Conservation (phyloP, 2,888 invertebrate species). For the Phrixothrix hirtus region DNA sequence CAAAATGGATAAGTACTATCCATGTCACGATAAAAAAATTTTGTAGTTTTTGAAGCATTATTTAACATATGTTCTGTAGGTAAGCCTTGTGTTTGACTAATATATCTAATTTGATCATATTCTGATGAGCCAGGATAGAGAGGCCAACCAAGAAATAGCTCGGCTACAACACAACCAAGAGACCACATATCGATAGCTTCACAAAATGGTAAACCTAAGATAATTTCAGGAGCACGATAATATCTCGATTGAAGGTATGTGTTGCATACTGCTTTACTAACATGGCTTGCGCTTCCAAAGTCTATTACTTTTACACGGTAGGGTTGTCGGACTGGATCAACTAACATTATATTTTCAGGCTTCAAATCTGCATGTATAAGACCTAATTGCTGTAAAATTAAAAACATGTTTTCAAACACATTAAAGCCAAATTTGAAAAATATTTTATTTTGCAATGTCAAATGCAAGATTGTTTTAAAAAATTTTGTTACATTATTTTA, state of each 20-base stretch:
- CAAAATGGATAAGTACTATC: conserved; percentile 88
- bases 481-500: too few relatives aligned
- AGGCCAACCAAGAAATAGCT: conserved; percentile 99
- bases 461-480: too few relatives aligned
- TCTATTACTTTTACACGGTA: conserved; percentile 99
- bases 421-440: neutral
- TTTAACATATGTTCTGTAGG: conserved; percentile 98
- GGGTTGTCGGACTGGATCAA: conserved; percentile 96
- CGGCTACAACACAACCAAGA: conserved; percentile 98
- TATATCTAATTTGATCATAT: conserved; percentile 95
- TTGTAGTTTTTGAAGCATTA: conserved; percentile 96
- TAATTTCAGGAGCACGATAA: conserved; percentile 97
- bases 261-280: conserved; percentile 99
- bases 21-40: conserved; percentile 96
- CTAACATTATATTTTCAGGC: conserved; percentile 99
- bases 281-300: conserved; percentile 99
- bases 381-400: conserved; percentile 82
- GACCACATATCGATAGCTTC: conserved; percentile 99
- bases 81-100: conserved; percentile 79
- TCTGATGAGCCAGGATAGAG: conserved; percentile 98
- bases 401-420: conserved; percentile 22
- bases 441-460: neutral
- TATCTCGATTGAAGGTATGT: conserved; percentile 99
- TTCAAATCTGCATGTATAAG: conserved; percentile 99
- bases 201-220: conserved; percentile 96